Conservation (phyloP, 2,113 vertebrate species). For the Neotragus pygmaeus region DNA sequence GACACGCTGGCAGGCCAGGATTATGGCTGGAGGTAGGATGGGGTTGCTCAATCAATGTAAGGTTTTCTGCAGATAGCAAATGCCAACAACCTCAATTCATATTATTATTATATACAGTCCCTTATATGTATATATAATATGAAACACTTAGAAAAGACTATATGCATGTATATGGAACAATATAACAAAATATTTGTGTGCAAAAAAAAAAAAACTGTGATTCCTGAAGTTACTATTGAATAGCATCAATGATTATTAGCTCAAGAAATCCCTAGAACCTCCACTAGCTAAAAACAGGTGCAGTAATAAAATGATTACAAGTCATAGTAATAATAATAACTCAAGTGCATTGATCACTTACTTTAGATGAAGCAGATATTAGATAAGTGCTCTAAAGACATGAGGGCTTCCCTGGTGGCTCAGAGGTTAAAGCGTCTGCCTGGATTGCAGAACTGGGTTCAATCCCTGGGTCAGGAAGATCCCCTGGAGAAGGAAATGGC, state of each 20-base stretch:
- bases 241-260: neutral
- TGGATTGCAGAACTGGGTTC: too few species aligned
- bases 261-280: neutral
- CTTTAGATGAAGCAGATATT: neutral
- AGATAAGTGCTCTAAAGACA: neutral
- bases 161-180: neutral
- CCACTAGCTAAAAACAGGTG: neutral
- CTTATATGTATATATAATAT: neutral
- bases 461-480: too few species aligned
- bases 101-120: too few species aligned
- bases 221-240: neutral
- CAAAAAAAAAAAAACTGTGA: accelerated
- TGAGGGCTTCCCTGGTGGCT: too few species aligned
- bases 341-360: neutral
- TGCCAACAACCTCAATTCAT: neutral
- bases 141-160: neutral
- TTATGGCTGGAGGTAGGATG: accelerated
- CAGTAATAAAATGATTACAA: neutral
- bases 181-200: neutral
- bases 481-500: too few species aligned
- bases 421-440: too few species aligned
- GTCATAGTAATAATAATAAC: neutral
- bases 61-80: neutral
- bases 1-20: too few species aligned
- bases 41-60: accelerated